Evolutionary conservation across 2,888 invertebrate species (phyloP).

Genomic region (Trichogramma dendrolimi): DNA sequence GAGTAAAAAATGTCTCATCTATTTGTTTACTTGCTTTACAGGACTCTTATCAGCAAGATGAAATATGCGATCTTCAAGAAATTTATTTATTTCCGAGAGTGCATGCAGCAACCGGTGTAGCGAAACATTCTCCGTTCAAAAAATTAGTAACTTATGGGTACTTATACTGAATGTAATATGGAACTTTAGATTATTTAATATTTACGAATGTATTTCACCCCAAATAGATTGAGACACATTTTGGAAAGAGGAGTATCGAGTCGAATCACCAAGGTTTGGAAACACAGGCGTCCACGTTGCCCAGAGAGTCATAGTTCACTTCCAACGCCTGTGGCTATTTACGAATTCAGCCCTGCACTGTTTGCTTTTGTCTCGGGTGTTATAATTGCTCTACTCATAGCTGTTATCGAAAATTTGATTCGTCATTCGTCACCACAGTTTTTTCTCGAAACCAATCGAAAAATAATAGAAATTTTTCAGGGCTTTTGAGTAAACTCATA

Average conservation of each 20-base stretch:
- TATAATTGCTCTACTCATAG: conserved; percentile 29
- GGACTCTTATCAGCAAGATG: conserved; percentile 61
- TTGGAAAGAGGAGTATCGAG: conserved; percentile 35
- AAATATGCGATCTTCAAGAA: conserved; percentile 66
- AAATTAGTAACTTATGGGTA: conserved; percentile 42
- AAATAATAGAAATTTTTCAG: no score
- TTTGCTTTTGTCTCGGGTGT: conserved; percentile 35
- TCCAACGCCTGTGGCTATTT: conserved; percentile 38
- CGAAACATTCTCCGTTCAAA: conserved; percentile 41
- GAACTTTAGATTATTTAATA: not conserved
- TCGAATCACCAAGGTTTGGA: conserved; percentile 36
- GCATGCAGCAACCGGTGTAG: conserved; percentile 34
- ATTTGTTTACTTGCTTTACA: conserved; percentile 11
- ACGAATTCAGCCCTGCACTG: conserved; percentile 40
- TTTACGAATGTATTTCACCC: not conserved
- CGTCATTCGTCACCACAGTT: not conserved
- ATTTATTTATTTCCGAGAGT: conserved; percentile 34
- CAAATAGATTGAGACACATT: conserved; percentile 36
- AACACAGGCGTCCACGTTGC: conserved; percentile 36
- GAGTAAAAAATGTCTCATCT: no score
- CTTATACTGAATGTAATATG: not conserved
- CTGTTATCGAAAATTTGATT: conserved; percentile 32
- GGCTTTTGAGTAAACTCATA: no score
- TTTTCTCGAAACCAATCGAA: no score
- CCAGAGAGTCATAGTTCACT: conserved; percentile 39